Conservation (phyloP, 2,113 vertebrate genomes). For the Sinocyclocheilus maitianheensis region DNA sequence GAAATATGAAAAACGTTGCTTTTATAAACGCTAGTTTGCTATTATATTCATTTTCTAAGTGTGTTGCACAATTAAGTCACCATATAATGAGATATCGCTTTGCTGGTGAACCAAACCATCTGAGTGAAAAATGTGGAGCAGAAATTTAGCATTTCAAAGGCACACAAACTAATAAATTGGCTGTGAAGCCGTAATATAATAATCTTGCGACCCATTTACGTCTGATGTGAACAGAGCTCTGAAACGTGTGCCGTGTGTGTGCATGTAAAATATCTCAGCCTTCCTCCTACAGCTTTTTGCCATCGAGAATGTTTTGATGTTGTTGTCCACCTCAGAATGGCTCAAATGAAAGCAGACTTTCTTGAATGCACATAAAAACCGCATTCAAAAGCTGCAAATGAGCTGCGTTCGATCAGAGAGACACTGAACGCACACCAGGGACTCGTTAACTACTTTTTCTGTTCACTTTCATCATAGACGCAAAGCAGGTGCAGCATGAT, state of each 20-base stretch:
- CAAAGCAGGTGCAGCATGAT: neutral
- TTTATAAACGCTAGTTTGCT: neutral
- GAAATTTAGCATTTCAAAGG: slow-evolving; percentile 42
- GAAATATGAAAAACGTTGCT: neutral
- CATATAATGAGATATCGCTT: slow-evolving; percentile 48
- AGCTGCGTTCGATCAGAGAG: neutral
- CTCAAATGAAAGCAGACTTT: neutral
- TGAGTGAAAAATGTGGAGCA: neutral
- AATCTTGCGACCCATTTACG: slow-evolving; percentile 21
- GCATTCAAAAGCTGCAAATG: neutral
- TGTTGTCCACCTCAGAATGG: slow-evolving; percentile 6
- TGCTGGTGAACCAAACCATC: neutral
- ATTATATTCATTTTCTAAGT: neutral
- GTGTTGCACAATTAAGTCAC: slow-evolving; percentile 29
- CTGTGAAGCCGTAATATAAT: slow-evolving; percentile 28
- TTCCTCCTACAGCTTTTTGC: neutral
- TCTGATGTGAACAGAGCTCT: neutral
- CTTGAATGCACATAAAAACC: neutral
- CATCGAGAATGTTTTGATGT: neutral
- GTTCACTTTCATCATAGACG: neutral
- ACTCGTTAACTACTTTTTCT: neutral
- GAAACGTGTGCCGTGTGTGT: neutral
- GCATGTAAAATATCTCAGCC: neutral
- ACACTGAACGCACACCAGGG: neutral
- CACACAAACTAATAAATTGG: neutral